phyloP scores from a whole-genome alignment of 2,888 invertebrate genomes.

The Ametastegia equiseti region DNA sequence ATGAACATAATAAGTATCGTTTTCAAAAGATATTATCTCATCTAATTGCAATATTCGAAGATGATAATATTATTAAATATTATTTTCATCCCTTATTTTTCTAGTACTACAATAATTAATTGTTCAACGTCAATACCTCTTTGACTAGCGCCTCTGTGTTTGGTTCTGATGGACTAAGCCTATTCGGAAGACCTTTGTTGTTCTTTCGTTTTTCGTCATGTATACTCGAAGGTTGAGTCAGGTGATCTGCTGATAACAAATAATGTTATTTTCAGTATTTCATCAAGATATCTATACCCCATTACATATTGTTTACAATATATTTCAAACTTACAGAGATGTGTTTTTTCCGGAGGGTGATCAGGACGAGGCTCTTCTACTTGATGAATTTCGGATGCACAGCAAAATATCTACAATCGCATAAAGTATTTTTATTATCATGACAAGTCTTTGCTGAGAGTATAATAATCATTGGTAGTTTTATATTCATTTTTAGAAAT shows the following conservation, averaged over 20 bases:
- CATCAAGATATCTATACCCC: too few species aligned
- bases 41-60: too few species aligned
- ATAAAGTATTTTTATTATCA: not conserved
- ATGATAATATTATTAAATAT: too few species aligned
- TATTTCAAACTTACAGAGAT: conserved; percentile 66
- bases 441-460: not conserved
- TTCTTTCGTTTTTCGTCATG: conserved; percentile 71
- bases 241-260: conserved; percentile 66
- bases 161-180: conserved; percentile 71
- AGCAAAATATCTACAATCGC: conserved; percentile 67
- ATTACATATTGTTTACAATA: conserved; percentile 12
- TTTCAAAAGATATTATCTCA: too few species aligned
- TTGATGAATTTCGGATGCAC: conserved; percentile 70
- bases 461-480: too few species aligned
- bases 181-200: conserved; percentile 70
- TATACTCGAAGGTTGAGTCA: conserved; percentile 69
- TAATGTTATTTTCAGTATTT: conserved; percentile 30
- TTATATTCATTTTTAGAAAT: not conserved
- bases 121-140: conserved; percentile 61
- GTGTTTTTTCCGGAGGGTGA: conserved; percentile 71
- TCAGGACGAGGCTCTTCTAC: conserved; percentile 69
- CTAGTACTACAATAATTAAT: too few species aligned
- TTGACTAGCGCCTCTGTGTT: conserved; percentile 72
- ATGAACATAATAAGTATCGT: not conserved
- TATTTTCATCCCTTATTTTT: too few species aligned